These are phyloP conservation scores for Peromyscus nudipes DNA, from an alignment of 2,797 vertebrate species.

Conservation along the genomic window DNA sequence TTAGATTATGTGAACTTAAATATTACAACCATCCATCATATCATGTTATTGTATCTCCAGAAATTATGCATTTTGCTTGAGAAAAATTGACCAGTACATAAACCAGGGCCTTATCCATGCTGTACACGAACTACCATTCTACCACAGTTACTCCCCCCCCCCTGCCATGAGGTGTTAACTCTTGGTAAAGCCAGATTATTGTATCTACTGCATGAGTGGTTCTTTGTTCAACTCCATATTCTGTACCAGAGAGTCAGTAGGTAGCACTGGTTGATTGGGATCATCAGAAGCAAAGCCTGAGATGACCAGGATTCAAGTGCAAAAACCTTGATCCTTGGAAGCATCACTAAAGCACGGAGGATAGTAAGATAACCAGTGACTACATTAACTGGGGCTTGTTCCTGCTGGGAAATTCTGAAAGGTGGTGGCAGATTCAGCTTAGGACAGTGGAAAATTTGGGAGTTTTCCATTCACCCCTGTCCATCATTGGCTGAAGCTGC, in stretches of 20 bases:
- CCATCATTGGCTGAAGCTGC: background rate
- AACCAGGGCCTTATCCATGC: background rate
- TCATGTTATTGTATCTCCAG: background rate
- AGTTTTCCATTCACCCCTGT: background rate
- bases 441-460: background rate
- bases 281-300: background rate
- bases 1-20: background rate
- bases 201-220: rapidly evolving
- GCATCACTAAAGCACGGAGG: background rate
- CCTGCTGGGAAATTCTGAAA: background rate
- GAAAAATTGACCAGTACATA: no score
- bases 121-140: background rate
- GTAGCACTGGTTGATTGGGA: background rate
- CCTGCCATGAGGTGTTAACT: background rate
- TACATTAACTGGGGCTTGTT: background rate
- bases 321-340: background rate
- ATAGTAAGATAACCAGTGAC: background rate
- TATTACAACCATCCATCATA: background rate
- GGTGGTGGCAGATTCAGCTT: no score
- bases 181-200: background rate
- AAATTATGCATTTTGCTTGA: background rate
- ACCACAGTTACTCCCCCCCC: background rate
- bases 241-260: background rate
- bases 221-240: background rate
- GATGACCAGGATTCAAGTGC: background rate